Evolutionary conservation across 2,888 invertebrate genomes (phyloP), one percentile per base, ranked within the genome.

Genomic region (Zaprionus lineosus): DNA sequence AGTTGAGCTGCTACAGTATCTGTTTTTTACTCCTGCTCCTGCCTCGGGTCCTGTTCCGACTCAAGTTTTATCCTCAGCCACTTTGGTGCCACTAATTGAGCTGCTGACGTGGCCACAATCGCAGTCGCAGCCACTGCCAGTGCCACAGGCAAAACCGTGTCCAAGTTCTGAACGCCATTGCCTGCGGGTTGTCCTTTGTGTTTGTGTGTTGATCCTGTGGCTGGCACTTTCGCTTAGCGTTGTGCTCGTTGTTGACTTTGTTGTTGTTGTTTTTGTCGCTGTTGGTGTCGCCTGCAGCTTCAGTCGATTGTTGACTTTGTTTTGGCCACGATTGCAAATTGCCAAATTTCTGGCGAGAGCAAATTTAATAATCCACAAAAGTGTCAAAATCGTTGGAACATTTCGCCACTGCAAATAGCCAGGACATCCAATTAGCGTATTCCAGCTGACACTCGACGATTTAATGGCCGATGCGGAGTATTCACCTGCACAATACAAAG

Each of bases 381-480:
- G 66, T 69, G 70, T 71, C 71, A 77, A 58, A 58, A 84, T 67
- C 56, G 77, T 67, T 59, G 71, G 60, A 55, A 71, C 63, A 62
- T 67, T 77, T 48, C 62, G 64, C 74, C 84, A 84, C 41, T 65
- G 76, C 40, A 61, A 74, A 66, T 50, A 71, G 64, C 70, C 74
- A 18, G 66, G 65, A 69, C 70, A 83, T 55, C 86, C 83, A 82
- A 82, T 85, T 84, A 82, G 69, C 56, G 72, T 53, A 57, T 64
- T 72, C 85, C 83, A 79, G 76, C 79, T 85, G 75, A 79, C 72
- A 44, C 86, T 67, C 43, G 56, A 82, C 29, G 89, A 90, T 72
- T 89, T 90, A 71, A 90, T 90, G 56, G 90, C 90, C 37, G 90
- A 90, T 37, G 90, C 90, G 19, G 90, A 90, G 60, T 89, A 90